Evolutionary conservation across 2,113 vertebrate species (phyloP), one percentile per base, ranked within the genome.

Genomic region (Chloroceryle aenea): DNA sequence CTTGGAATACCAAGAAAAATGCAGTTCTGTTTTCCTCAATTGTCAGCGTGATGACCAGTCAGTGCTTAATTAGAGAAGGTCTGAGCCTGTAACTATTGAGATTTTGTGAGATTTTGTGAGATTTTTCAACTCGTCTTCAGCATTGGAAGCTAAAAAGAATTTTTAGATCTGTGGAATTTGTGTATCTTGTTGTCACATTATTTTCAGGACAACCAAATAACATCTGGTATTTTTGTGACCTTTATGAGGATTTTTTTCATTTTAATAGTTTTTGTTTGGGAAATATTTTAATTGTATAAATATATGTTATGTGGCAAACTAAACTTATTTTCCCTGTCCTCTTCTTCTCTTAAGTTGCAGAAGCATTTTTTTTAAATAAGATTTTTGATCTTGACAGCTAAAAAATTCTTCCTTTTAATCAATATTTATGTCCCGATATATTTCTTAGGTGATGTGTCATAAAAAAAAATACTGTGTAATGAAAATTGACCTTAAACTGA

Each of bases 101-200:
- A 77, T n/a, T n/a, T n/a, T n/a, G 55, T 85, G 74, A 79, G 58
- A 87, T 93, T 82, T 89, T 94, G 55, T 85, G 74, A 79, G 58
- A 87, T 93, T 82, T 89, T 94, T 62, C 27, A 87, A 87, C n/a
- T 92, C 42, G 32, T 93, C 50, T 79, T 58, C 77, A 87, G 30
- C 43, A 76, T 16, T 76, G 71, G 48, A 56, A 82, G 19, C 17
- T 76, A 91, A 91, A 93, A 91, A 47, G 62, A 72, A 23, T n/a
- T 68, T 78, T 87, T 87, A 69, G 4, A 36, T 78, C 43, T 5
- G 0, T 78, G 69, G 62, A 79, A 64, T 85, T 73, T 74, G 14
- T 45, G 5, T 73, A 66, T 93, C 61, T 43, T 91, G 4, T 48
- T 89, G 10, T 75, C 73, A 63, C 17, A 63, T 84, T 3, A 34